phyloP scores from a whole-genome alignment of 1,140 invertebrate genomes.

The Drosophila cardini region DNA sequence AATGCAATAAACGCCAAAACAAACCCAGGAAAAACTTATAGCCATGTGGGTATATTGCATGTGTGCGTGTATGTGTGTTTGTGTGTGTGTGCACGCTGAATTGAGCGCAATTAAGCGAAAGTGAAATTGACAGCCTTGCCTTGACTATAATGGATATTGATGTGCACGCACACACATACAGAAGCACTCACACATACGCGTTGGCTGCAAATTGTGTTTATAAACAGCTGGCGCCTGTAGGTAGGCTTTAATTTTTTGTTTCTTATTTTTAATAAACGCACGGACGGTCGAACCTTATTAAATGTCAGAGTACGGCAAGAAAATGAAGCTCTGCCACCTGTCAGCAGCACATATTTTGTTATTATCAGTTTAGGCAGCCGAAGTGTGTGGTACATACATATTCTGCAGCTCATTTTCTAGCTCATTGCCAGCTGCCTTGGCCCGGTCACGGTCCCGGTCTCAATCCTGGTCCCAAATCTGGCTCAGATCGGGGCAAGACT shows the following conservation, averaged over 20 bases:
- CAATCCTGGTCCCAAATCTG: not conserved
- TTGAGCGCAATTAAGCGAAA: conserved; percentile 65
- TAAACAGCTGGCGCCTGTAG: conserved; percentile 43
- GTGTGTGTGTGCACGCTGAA: conserved; percentile 6
- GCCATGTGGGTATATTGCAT: not conserved
- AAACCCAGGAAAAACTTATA: conserved; percentile 8
- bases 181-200: conserved; percentile 4
- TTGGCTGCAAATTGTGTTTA: conserved; percentile 31
- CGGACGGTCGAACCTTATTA: conserved; percentile 53
- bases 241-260: conserved; percentile 63
- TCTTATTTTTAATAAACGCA: conserved; percentile 67
- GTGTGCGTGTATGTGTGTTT: not conserved
- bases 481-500: conserved; percentile 46
- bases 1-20: conserved; percentile 66
- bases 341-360: conserved; percentile 80
- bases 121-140: conserved; percentile 59
- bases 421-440: conserved; percentile 68
- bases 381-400: conserved; percentile 51
- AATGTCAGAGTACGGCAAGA: conserved; percentile 51
- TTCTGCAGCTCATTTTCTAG: conserved; percentile 82
- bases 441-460: not conserved
- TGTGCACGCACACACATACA: conserved; percentile 31
- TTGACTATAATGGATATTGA: conserved; percentile 62
- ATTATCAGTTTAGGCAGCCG: conserved; percentile 62
- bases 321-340: conserved; percentile 61